Percentiles rank a stretch among this genome's conserved stretches.
These are phyloP conservation scores for Anguilla anguilla DNA, from an alignment of 2,797 vertebrate genomes.

Conservation along the genomic window DNA sequence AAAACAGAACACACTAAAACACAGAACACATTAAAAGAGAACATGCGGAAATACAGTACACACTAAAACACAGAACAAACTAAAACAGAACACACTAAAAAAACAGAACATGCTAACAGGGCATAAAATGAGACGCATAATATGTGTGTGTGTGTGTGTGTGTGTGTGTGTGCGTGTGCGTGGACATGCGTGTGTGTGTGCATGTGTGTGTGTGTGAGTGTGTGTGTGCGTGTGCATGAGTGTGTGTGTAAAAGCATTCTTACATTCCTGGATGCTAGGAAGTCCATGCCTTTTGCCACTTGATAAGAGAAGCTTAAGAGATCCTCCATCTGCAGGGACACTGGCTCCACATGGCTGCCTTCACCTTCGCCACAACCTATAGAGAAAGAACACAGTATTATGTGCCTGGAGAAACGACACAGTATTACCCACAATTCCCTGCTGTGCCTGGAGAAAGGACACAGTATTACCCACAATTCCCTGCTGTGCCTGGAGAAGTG, in stretches of 20 bases:
- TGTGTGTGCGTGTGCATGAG: no score
- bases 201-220: no score
- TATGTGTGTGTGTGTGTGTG: no score
- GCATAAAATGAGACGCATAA: background rate
- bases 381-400: background rate
- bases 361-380: constrained; percentile 74
- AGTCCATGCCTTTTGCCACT: constrained; percentile 97
- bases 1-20: no score
- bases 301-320: constrained; percentile 95
- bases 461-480: background rate
- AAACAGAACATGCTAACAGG: no score
- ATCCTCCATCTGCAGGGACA: constrained; percentile 91
- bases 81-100: background rate
- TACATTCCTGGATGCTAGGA: constrained; percentile 95
- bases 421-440: background rate
- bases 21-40: background rate
- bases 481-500: no score
- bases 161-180: no score
- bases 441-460: background rate
- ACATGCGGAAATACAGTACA: background rate
- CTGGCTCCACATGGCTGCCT: constrained; percentile 82
- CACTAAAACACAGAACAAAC: background rate
- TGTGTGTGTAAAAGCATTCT: background rate
- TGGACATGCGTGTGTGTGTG: no score
- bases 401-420: background rate